Evolutionary conservation across 2,113 vertebrate species (phyloP).

Genomic region (Ictalurus punctatus): DNA sequence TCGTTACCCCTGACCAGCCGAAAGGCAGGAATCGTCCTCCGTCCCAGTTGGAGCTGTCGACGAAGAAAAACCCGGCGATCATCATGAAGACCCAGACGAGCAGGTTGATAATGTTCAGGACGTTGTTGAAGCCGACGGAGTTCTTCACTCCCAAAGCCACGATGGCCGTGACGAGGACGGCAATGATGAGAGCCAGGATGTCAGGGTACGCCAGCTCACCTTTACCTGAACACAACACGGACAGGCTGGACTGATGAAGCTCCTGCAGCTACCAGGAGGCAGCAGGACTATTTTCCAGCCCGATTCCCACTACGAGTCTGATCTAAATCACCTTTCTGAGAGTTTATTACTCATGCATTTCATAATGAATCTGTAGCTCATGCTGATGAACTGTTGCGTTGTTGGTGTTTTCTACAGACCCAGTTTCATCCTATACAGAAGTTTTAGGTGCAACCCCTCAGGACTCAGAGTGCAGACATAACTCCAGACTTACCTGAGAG

Average conservation of each 20-base stretch:
- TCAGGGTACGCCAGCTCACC: conserved; percentile 93
- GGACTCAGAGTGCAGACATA: no score
- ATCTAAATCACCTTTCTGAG: not conserved
- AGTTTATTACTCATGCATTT: no score
- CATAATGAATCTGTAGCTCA: no score
- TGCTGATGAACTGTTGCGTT: no score
- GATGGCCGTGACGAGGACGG: conserved; percentile 84
- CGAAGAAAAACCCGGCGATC: conserved; percentile 89
- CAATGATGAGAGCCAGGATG: conserved; percentile 88
- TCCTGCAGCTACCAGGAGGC: not conserved
- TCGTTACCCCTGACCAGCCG: conserved; percentile 96
- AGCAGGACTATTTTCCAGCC: not conserved
- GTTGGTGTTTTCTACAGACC: no score
- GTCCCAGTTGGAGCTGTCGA: conserved; percentile 87
- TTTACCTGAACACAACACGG: conserved; percentile 71
- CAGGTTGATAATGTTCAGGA: conserved; percentile 91
- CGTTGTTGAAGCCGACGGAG: conserved; percentile 91
- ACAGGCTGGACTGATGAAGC: not conserved
- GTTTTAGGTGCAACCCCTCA: no score
- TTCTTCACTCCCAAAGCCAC: conserved; percentile 91
- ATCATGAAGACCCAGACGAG: conserved; percentile 94
- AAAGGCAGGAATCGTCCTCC: conserved; percentile 88
- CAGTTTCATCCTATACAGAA: no score
- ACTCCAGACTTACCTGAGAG: no score
- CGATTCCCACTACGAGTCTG: not conserved